Evolutionary conservation across 2,113 vertebrate genomes (phyloP).

Genomic region (Microcebus tavaratra): DNA sequence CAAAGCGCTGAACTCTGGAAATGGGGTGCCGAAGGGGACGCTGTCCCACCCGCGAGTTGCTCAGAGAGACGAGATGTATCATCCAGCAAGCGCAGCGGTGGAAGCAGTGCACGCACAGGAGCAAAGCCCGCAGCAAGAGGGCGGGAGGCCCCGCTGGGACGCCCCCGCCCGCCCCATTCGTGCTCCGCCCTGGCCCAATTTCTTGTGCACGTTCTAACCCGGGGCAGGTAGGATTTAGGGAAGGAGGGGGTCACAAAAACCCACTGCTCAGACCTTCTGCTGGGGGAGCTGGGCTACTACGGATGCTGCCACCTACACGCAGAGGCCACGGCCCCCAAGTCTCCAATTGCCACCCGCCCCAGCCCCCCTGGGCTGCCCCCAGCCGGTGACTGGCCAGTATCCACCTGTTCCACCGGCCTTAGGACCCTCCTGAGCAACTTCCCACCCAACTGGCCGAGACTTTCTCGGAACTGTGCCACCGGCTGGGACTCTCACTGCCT

Average conservation of each 20-base stretch:
- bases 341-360: too few relatives aligned
- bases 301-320: background rate
- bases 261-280: background rate
- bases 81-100: background rate
- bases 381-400: background rate
- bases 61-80: too few relatives aligned
- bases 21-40: rapidly evolving
- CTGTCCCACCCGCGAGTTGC: background rate
- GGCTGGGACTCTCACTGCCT: background rate
- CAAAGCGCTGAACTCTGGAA: background rate
- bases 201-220: background rate
- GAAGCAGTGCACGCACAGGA: background rate
- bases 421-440: rapidly evolving
- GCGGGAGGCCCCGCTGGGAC: too few relatives aligned
- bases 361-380: background rate
- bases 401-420: background rate
- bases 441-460: too few relatives aligned
- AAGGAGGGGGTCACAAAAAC: background rate
- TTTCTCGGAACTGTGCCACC: background rate
- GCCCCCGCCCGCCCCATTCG: rapidly evolving
- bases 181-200: background rate
- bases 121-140: rapidly evolving
- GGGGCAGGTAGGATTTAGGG: background rate
- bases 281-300: background rate
- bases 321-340: background rate